Evolutionary conservation across 2,797 vertebrate genomes (phyloP).

Genomic region (Eremophila alpestris): DNA sequence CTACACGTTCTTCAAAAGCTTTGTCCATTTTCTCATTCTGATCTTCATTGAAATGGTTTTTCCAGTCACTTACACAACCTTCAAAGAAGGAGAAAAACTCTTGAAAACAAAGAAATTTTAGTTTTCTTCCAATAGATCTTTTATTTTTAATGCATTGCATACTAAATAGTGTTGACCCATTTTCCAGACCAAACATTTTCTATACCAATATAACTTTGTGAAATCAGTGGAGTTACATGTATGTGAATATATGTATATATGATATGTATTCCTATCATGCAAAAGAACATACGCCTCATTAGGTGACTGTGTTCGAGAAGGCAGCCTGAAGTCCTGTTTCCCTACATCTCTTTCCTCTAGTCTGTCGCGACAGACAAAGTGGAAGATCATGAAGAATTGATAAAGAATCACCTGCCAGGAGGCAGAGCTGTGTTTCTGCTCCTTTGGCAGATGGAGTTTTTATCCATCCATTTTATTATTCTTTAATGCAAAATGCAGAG

Average conservation of each 20-base stretch:
- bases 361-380: neutral
- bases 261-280: neutral
- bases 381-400: neutral
- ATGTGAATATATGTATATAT: too few relatives aligned
- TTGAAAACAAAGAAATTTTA: neutral
- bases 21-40: conserved; percentile 84
- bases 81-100: neutral
- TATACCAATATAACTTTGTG: neutral
- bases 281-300: fast-evolving
- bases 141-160: neutral
- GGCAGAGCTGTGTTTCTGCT: neutral
- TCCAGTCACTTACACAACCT: conserved; percentile 87
- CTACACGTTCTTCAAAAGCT: conserved; percentile 74
- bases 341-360: neutral
- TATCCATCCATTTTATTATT: too few relatives aligned
- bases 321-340: neutral
- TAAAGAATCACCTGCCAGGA: neutral
- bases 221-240: neutral
- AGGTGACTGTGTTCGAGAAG: neutral
- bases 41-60: conserved; percentile 78
- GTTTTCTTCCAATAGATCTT: neutral
- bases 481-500: neutral
- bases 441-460: neutral
- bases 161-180: neutral
- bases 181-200: neutral